phyloP scores from a whole-genome alignment of 2,888 invertebrate species.

The Xanthorhoe spadicearia region DNA sequence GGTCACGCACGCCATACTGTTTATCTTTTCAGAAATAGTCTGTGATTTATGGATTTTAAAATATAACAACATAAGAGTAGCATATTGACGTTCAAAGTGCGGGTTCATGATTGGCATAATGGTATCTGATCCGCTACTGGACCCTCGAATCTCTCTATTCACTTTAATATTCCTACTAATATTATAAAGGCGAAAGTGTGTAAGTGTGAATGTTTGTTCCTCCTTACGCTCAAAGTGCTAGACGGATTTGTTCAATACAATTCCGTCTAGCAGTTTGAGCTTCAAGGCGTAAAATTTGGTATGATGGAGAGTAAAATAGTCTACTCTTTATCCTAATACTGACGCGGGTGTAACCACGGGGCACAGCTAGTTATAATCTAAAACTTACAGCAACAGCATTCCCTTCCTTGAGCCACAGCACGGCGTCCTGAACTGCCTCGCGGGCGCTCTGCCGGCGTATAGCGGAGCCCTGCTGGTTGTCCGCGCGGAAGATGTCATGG shows the following conservation, averaged over 20 bases:
- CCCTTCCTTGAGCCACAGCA: conserved; percentile 90
- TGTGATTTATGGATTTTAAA: conserved; percentile 8
- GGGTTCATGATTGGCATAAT: not conserved
- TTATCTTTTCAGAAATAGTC: conserved; percentile 7
- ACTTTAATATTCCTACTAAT: no score
- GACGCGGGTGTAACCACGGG: no score
- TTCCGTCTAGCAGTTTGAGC: no score
- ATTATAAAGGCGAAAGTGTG: no score
- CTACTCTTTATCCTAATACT: no score
- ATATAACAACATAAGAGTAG: not conserved
- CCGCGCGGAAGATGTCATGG: conserved; percentile 94
- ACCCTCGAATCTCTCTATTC: no score
- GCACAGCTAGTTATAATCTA: no score
- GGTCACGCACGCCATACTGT: conserved; percentile 8
- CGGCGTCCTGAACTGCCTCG: conserved; percentile 94
- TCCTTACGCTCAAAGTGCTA: no score
- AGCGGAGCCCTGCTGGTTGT: conserved; percentile 92
- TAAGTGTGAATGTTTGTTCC: no score
- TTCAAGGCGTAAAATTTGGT: no score
- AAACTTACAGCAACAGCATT: conserved; percentile 92
- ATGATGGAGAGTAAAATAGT: no score
- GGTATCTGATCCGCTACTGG: not conserved
- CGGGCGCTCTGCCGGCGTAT: conserved; percentile 92
- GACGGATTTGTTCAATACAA: no score
- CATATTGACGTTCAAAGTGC: not conserved